Evolutionary conservation across 2,113 vertebrate genomes (phyloP).

Genomic region (Syrrhaptes paradoxus): DNA sequence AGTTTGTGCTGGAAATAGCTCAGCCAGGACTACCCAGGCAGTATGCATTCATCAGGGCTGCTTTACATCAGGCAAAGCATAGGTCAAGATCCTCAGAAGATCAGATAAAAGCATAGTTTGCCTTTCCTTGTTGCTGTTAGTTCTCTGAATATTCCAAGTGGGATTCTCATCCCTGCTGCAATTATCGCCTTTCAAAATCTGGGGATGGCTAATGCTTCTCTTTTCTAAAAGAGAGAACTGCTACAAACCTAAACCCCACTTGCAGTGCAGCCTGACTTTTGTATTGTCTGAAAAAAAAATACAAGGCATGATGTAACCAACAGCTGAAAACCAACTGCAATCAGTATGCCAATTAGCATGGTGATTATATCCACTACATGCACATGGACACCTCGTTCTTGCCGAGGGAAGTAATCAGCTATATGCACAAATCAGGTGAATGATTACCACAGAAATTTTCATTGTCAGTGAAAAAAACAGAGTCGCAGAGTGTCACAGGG

Average conservation of each 20-base stretch:
- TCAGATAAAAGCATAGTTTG: background rate
- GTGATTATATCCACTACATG: background rate
- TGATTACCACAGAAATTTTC: background rate
- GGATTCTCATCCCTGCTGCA: background rate
- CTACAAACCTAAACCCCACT: background rate
- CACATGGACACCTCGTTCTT: background rate
- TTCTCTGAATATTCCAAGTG: background rate
- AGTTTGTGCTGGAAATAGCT: background rate
- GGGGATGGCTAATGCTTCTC: background rate
- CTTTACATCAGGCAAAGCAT: background rate
- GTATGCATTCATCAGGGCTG: background rate
- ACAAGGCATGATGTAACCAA: background rate
- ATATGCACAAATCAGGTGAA: background rate
- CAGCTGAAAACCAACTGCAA: background rate
- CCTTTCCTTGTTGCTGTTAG: background rate
- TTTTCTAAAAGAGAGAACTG: background rate
- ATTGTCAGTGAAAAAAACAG: background rate
- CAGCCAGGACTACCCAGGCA: background rate
- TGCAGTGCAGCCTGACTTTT: background rate
- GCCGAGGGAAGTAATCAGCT: background rate
- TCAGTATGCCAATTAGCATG: background rate
- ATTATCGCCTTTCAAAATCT: background rate
- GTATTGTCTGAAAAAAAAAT: background rate
- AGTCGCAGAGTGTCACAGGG: accelerated
- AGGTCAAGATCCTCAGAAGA: background rate